Base-by-base conservation (phyloP, 2,113 vertebrate genomes). In the Arizona elegans region DNA sequence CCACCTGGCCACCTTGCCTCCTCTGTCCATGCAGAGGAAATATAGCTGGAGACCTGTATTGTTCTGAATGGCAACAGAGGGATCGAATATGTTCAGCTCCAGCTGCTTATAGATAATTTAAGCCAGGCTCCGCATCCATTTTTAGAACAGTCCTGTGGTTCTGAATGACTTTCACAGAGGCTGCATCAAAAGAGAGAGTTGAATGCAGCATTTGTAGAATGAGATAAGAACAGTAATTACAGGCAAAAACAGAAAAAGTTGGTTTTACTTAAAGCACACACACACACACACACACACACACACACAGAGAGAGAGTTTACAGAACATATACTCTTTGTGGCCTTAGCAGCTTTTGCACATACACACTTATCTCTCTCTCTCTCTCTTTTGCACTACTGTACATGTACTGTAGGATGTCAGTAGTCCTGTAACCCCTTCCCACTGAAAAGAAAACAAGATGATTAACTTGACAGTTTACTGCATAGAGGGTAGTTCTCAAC, bases 161-260 rank as follows among this genome's bases (percentile, higher is more conserved):
- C 62, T 11, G n/a, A 81, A 89, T 0, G 12, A 91, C 10, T 92
- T 54, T 94, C 85, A 86, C 29, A 19, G 21, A 21, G 1, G 56
- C 12, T 55, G 52, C 17, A 70, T 90, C 62, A 91, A 94, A 85
- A 55, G 58, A 92, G 23, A 87, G 86, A 38, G 19, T 11, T 86
- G 58, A 81, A 52, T 43, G 91, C 86, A 91, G 85, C 54, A 91
- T 91, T n/a, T 55, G 70, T 55, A 55, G 90, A 94, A 91, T 89
- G 87, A 93, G 86, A 56, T 91, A 70, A 91, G 75, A 89, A 91
- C 89, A 75, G 92, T 59, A n/a, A 90, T 92, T 92, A 29, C 0
- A 86, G 75, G 56, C 47, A 92, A 50, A 93, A 93, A 91, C 5
- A 24, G 3, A 59, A 59, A 55, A 59, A 58, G 5, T 15, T 89